Evolutionary conservation across 2,797 vertebrate genomes (phyloP), one percentile per base, ranked within the genome.

Genomic region (Danio tinwini): DNA sequence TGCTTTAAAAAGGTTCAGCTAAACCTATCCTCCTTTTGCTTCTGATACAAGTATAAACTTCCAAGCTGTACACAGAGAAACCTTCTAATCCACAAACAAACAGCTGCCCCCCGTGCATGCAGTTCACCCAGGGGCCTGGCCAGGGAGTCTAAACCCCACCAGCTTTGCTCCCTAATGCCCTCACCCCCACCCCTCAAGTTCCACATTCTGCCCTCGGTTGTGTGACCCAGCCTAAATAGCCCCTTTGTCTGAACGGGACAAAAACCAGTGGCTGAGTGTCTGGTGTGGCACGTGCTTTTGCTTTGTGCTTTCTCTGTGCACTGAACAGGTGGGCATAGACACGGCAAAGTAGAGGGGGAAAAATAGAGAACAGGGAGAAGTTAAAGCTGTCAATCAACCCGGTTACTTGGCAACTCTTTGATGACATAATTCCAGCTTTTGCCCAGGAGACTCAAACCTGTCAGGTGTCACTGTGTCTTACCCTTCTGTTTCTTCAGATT

Each of bases 191-290:
- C 74, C 44, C 53, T 50, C 40, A 64, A 74, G 64, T 56, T 82
- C 80, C 61, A 88, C 90, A 91, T 90, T 90, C 90, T 88, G 88
- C 89, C 90, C 90, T 88, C 65, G 84, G 70, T 78, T 81, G 64
- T 29, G 64, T 42, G 21, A 62, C 75, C 74, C 80, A 76, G 74
- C 88, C 86, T 93, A 91, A 94, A 92, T 87, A 88, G 87, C 85
- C 88, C 85, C 93, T 94, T 93, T 92, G 93, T 89, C 91, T 82
- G 87, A 88, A 87, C 80, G 86, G 88, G 90, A 89, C 91, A 92
- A 93, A 89, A 90, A 88, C 85, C 84, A 79, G 83, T 86, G 90
- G 86, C 89, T 88, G 88, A 89, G 89, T 89, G 85, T 74, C 89
- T 89, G 91, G 90, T 90, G 88, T 91, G 91, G 91, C 92, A 93